Base-by-base conservation (phyloP, 2,888 invertebrate species). In the Antheraea assamensis region DNA sequence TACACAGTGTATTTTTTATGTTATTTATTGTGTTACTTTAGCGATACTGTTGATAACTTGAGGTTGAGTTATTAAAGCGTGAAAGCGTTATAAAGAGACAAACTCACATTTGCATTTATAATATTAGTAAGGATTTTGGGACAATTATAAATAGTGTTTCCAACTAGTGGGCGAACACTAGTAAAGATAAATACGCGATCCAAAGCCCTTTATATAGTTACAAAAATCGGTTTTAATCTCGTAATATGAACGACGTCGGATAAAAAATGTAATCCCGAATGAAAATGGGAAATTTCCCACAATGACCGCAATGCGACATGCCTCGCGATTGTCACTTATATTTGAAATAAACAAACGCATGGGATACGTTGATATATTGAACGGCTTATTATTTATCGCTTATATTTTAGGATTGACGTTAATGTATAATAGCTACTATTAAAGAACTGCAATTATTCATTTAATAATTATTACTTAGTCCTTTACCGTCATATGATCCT, bases 271-370 rank as follows among this genome's bases (percentile, higher is more conserved):
- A 31, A 66, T 66, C n/a, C 31, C 68, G 68, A 35, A 35, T 68
- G 68, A 66, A 66, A 66, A 66, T 66, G 31, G 66, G 58, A 58
- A 66, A 31, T 66, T 35, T 8, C 35, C 35, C 68, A 68, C 31
- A 68, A 31, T 68, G 68, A 21, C 68, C 68, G 68, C 68, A 68
- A 35, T 68, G 68, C 68, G 68, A 68, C 68, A 68, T 2, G n/a
- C 15, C 19, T 31, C 66, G 35, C 35, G 10, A 15, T 64, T 64
- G 35, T 68, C 35, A 68, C 35, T 35, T n/a, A 35, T 35, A 68
- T 68, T 68, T 35, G n/a, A 66, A 58, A 68, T 68, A 66, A 66
- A 31, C 30, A 24, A 66, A 35, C 1, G 13, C n/a, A 1, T 35
- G 35, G 19, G 21, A 52, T 68, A 35, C 2, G 35, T 35, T 21